A percentile compares a stretch with the other conserved stretches of the same genome.
phyloP scores from a whole-genome alignment of 2,797 vertebrate genomes.

The Sebastolobus alascanus region DNA sequence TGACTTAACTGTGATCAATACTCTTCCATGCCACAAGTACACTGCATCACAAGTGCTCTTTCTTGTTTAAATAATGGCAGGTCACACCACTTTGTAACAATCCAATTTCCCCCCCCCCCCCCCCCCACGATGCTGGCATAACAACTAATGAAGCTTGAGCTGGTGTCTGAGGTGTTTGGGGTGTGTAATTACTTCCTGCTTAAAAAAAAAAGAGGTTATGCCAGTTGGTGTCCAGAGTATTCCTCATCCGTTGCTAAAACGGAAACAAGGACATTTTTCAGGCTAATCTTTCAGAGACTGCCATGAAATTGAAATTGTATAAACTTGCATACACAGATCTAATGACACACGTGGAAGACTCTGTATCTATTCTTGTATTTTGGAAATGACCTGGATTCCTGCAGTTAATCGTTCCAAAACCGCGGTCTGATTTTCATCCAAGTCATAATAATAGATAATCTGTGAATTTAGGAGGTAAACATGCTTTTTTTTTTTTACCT shows the following conservation, averaged over 20 bases:
- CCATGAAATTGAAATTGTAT: background rate
- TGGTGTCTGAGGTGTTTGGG: constrained; percentile 56
- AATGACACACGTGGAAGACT: constrained; percentile 11
- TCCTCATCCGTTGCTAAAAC: constrained; percentile 10
- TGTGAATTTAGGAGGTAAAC: background rate
- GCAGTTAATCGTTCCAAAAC: constrained; percentile 13
- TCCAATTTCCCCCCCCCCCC: constrained; percentile 4
- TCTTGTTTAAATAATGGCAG: constrained; percentile 11
- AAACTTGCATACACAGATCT: background rate
- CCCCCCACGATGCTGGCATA: constrained; percentile 29
- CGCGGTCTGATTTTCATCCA: constrained; percentile 34
- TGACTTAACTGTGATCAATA: constrained; percentile 55
- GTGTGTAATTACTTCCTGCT: constrained; percentile 39
- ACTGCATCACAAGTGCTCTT: constrained; percentile 25
- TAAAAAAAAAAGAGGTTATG: constrained; percentile 31
- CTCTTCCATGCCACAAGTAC: constrained; percentile 28
- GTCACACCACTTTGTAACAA: constrained; percentile 15
- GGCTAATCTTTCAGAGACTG: background rate
- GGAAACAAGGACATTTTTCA: background rate
- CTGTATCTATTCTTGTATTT: constrained; percentile 1
- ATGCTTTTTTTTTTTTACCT: background rate
- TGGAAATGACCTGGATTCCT: constrained; percentile 33
- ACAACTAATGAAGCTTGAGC: constrained; percentile 47
- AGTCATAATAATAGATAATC: constrained; percentile 3
- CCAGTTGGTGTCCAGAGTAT: constrained; percentile 32